Evolutionary conservation across 1,140 invertebrate genomes (phyloP), one percentile per base, ranked within the genome.

Genomic region (Drosophila miranda): DNA sequence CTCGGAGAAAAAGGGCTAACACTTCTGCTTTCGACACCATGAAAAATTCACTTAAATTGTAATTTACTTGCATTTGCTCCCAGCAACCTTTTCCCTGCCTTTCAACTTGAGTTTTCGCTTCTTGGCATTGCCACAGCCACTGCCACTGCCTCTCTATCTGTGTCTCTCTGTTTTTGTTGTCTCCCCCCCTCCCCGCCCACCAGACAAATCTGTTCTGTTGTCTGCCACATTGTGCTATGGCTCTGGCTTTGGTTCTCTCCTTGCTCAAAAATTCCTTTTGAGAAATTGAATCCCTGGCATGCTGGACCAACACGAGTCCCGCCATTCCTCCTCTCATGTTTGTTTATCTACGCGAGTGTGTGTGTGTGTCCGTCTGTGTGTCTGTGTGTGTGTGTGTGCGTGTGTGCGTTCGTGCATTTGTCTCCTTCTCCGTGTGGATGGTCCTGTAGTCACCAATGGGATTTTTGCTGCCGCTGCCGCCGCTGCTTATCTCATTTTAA

Each of bases 401-500:
- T 58, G 68, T 73, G 68, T 73, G 48, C 66, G 30, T 42, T 61
- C 54, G 46, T 55, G 72, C 63, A 71, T 74, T 71, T 75, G 70
- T 67, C 64, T 69, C 62, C 23, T 5, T 53, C 23, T 14, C 23
- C 16, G 28, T 23, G 50, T 52, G 9, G 9, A 13, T 13, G 55
- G 67, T 61, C 28, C 60, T 48, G 56, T 70, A 61, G 70, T 68
- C 66, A 71, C 81, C 82, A 81, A 81, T 81, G 81, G 82, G 81
- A 86, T 86, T 80, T 84, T 41, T 66, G 66, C 66, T 61, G 43
- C 60, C 44, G 50, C 52, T 61, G 49, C 60, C 44, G 53, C 52
- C 63, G 76, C 74, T 78, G 75, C 81, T 86, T 86, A 86, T 86
- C 77, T 86, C 69, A 86, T 86, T 87, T 87, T 86, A 63, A 78